These are phyloP conservation scores for Nerophis lumbriciformis DNA, from an alignment of 2,113 vertebrate genomes.

Conservation along the genomic window DNA sequence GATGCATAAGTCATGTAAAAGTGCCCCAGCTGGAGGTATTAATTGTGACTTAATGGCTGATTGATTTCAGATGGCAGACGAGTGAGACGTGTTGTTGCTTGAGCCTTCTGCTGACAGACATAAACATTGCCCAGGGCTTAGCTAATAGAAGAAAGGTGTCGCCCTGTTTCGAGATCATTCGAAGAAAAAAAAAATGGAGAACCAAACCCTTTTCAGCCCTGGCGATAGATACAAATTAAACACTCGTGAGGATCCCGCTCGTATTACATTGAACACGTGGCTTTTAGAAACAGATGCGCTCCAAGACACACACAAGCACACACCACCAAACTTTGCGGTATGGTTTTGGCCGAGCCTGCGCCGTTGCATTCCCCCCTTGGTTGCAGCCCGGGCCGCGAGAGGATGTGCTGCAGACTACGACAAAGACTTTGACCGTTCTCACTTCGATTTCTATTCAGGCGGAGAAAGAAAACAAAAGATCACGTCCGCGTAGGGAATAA, in stretches of 20 bases:
- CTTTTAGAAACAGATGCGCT: conserved; percentile 7
- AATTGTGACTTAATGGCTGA: conserved; percentile 49
- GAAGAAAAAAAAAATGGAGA: neutral
- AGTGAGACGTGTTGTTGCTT: conserved; percentile 29
- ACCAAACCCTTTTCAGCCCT: neutral
- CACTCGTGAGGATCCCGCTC: neutral
- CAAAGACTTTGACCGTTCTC: conserved; percentile 18
- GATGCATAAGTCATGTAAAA: conserved; percentile 51
- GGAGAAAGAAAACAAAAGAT: conserved; percentile 21
- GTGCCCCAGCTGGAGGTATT: conserved; percentile 46
- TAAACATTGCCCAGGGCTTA: conserved; percentile 15
- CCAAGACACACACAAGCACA: conserved; percentile 20
- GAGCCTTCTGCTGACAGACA: conserved; percentile 30
- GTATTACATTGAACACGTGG: neutral
- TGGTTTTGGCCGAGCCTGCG: conserved; percentile 9
- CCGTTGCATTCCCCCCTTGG: conserved; percentile 3
- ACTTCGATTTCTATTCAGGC: conserved; percentile 3
- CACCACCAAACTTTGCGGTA: conserved; percentile 9
- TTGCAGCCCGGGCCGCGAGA: conserved; percentile 14
- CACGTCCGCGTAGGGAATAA: conserved; percentile 10
- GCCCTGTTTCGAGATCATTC: neutral
- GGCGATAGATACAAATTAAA: neutral
- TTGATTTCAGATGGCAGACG: conserved; percentile 50
- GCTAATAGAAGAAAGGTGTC: conserved; percentile 33
- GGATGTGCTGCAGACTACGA: conserved; percentile 7